Base-by-base conservation (phyloP, 2,113 vertebrate species). In the Tenebrosternarchus preto region DNA sequence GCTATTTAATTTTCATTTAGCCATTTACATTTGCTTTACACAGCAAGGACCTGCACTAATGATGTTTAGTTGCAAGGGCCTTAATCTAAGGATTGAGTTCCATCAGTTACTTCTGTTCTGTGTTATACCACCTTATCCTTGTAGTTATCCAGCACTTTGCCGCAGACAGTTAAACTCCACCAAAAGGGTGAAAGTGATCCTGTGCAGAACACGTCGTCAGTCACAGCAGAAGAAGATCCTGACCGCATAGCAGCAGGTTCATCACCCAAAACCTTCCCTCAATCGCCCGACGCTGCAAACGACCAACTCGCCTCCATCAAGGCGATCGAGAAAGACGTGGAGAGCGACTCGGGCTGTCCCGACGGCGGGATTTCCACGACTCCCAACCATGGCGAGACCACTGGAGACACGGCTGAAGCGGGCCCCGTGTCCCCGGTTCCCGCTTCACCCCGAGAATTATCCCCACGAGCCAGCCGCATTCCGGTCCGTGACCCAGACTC, bases 401-500 rank as follows among this genome's bases (percentile, higher is more conserved):
- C 73, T 1, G 91, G 87, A 4, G 89, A 90, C 16, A 87, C 85
- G 1, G 75, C 87, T 25, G 90, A 92, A 80, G 89, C 85, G 78
- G 85, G 83, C 0, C 88, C 87, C 4, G 85, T 89, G 0, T 88
- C 90, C 2, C 88, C 90, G 0, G 82, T 85, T 43, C 76, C 85
- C 1, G 83, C 88, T 16, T 83, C 86, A 29, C 82, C 80, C 12
- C 88, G 85, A 83, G 92, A 93, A 67, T 89, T 88, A 50, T 90
- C 94, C 59, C 94, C 93, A 15, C 95, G 94, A 85, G 90, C 95
- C 57, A 99, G 97, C 84, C 94, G 96, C 71, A 99, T 99, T 85
- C 97, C 97, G 1, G 90, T 98, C 43, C 93, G 98, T 86, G 97
- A 97, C 85, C 93, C 94, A 81, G 92, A 73, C 77, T 81, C 95